These are phyloP conservation scores for Iphiclides podalirius DNA, from an alignment of 2,888 invertebrate genomes.

Conservation along the genomic window DNA sequence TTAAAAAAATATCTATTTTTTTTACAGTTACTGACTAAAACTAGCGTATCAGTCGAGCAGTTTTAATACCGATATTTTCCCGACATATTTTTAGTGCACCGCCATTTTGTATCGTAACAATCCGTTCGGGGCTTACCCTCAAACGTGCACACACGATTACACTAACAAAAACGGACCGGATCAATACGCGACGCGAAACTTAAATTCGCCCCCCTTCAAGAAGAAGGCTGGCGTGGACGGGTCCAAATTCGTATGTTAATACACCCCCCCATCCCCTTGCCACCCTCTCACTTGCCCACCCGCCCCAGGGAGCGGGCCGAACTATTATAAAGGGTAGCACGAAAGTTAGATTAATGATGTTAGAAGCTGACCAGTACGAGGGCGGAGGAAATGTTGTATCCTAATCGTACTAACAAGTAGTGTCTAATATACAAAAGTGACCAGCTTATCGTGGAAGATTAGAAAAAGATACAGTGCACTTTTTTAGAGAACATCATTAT, in stretches of 20 bases:
- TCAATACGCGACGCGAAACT: constrained; percentile 76
- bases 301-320: constrained; percentile 67
- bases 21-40: too few species aligned
- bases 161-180: constrained; percentile 58
- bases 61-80: too few species aligned
- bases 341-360: constrained; percentile 82
- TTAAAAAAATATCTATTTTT: too few species aligned
- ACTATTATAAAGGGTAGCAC: constrained; percentile 81
- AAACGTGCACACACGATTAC: constrained; percentile 34
- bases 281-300: constrained; percentile 43
- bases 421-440: too few species aligned
- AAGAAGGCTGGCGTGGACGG: constrained; percentile 69
- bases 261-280: constrained; percentile 37
- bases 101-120: too few species aligned
- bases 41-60: too few species aligned
- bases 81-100: too few species aligned
- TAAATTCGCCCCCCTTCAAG: constrained; percentile 72
- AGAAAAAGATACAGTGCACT: too few species aligned
- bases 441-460: too few species aligned
- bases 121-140: neutral
- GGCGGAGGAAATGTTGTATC: constrained; percentile 34
- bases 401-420: too few species aligned
- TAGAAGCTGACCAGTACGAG: constrained; percentile 75
- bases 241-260: constrained; percentile 79
- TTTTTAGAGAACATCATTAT: too few species aligned